Percentiles rank a stretch among this genome's conserved stretches.
phyloP scores from a whole-genome alignment of 2,888 invertebrate genomes.

The Ptychoptera contaminata region DNA sequence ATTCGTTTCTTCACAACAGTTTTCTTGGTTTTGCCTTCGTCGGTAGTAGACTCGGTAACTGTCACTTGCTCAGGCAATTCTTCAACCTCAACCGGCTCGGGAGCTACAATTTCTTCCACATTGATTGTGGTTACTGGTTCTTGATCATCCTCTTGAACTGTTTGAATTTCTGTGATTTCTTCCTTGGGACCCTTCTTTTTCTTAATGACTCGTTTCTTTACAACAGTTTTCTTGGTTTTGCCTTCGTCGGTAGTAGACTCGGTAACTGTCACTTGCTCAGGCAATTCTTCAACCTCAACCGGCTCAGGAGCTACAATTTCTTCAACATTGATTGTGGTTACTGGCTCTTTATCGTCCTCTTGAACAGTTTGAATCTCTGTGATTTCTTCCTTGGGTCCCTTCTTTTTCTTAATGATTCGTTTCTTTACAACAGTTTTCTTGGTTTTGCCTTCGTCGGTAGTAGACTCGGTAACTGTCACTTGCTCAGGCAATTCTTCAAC shows the following conservation, averaged over 20 bases:
- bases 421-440: conserved; percentile 22
- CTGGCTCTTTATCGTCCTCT: conserved; percentile 20
- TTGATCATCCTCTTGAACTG: conserved; percentile 19
- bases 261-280: conserved; percentile 17
- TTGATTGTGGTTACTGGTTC: conserved; percentile 19
- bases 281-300: conserved; percentile 23
- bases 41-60: conserved; percentile 23
- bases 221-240: conserved; percentile 18
- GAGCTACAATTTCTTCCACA: conserved; percentile 11
- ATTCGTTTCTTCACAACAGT: conserved; percentile 21
- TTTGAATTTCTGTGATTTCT: conserved; percentile 19
- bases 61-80: conserved; percentile 17
- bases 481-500: conserved; percentile 15
- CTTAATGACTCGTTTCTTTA: conserved; percentile 18
- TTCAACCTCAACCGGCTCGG: conserved; percentile 8
- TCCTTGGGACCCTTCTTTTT: conserved; percentile 17
- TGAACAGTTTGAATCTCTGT: conserved; percentile 19
- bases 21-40: conserved; percentile 22
- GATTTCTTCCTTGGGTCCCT: conserved; percentile 16
- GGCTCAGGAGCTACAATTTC: conserved; percentile 20
- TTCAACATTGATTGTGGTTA: conserved; percentile 16
- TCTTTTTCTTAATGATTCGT: conserved; percentile 20
- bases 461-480: conserved; percentile 13
- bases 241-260: conserved; percentile 11
- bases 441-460: conserved; percentile 18